Evolutionary conservation across 2,113 vertebrate genomes (phyloP), one percentile per base, ranked within the genome.

Genomic region (Apeltes quadracus): DNA sequence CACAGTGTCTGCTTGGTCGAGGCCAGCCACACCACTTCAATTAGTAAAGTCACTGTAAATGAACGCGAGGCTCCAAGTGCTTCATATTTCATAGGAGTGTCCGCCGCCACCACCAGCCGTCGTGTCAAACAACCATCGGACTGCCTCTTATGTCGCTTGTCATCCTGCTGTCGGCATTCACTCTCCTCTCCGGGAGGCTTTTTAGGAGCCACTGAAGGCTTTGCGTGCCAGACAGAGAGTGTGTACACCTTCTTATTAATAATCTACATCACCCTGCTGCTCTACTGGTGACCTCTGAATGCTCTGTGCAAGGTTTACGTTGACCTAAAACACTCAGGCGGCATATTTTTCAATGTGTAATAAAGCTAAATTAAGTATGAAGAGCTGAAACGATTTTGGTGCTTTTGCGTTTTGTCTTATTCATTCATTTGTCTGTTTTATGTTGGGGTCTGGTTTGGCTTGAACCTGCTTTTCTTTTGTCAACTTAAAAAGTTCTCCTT

Each of bases 81-180:
- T 92, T 57, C 87, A 91, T 89, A 85, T 89, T 89, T 87, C 36
- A 92, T 82, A 51, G 39, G 9, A 18, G 20, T 41, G 71, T 75
- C 78, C 75, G 63, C 38, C 50, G 12, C 71, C 76, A 18, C 2
- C 51, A 9, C 65, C 50, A 39, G 50, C 61, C 36, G 61, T 27
- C 9, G 27, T 57, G 5, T 68, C 9, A 38, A 61, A 59, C 36
- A 54, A 11, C n/a, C 34, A 50, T 61, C 69, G 46, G 54, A n/a
- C 68, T 48, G 74, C 38, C 61, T 69, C 64, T 61, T 27, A 15
- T 63, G 70, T 64, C 69, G 54, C 83, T 25, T 15, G 34, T 77
- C 79, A 79, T 13, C 54, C 32, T 50, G 3, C 67, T 67, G 38
- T 82, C 69, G 76, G 69, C 32, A 32, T 74, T 70, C 83, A 41